Base-by-base conservation (phyloP, 1,140 invertebrate genomes). In the Drosophila miranda region DNA sequence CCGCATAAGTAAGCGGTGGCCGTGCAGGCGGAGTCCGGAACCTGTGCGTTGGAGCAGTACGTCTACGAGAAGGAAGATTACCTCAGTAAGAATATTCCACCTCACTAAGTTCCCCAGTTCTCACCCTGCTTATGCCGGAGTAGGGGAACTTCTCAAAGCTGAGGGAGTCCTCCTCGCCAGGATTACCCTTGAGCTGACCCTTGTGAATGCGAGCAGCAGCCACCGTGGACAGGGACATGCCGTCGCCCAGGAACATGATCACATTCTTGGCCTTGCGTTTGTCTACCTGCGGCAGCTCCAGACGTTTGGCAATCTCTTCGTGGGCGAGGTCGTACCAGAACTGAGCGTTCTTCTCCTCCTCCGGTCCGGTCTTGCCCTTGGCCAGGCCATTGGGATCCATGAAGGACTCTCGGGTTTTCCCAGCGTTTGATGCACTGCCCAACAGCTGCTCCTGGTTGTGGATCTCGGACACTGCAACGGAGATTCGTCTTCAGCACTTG, bases 101-200 rank as follows among this genome's bases (percentile, higher is more conserved):
- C 6, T 8, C 30, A 30, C 3, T 9, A 11, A 13, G 34, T 8
- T 38, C 11, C 13, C 1, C 8, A 13, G 0, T 11, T 71, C 75
- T 70, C 1, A 90, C 89, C 66, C 95, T 96, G 1, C 94, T 93
- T 3, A 97, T 86, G 26, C 94, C 95, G 4, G 93, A 92, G 59
- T 94, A 91, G 0, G 96, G 96, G 72, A 97, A 97, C 57, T 94
- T 92, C 72, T 97, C 96, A 80, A 96, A 96, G 45, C 93, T 93
- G 23, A 97, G 91, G n/a, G 93, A 78, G 16, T 91, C 91, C 68
- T 96, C 95, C 91, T 97, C 95, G 0, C 93, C 95, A 6, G 90
- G 70, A 14, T 82, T 78, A 0, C 92, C 92, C 34, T 91, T 57
- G 0, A 91, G 84, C 77, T 96, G 95, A 0, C 95, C 95, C 72